These are phyloP conservation scores for Toxonevra muliebris DNA, from an alignment of 2,888 invertebrate genomes.

Conservation along the genomic window DNA sequence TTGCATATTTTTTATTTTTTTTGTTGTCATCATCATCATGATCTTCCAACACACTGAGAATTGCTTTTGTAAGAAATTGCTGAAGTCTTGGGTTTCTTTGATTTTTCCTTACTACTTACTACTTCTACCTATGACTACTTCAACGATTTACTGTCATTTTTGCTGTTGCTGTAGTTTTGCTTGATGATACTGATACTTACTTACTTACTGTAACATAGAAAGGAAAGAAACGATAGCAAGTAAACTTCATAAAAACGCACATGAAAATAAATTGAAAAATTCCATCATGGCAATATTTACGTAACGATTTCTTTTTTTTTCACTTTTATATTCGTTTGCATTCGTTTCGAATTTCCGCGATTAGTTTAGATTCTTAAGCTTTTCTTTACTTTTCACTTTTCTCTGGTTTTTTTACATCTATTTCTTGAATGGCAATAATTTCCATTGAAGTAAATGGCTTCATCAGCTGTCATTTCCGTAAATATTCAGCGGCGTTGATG, in stretches of 20 bases:
- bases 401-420: constrained; percentile 2
- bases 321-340: not conserved
- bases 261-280: constrained; percentile 56
- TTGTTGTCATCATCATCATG: not conserved
- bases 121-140: no score
- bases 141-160: no score
- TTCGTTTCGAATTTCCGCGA: not conserved
- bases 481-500: no score
- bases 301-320: constrained; percentile 15
- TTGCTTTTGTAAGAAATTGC: no score
- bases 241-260: constrained; percentile 46
- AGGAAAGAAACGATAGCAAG: no score
- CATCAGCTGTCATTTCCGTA: constrained; percentile 28
- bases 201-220: not conserved
- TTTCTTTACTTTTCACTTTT: not conserved
- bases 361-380: not conserved
- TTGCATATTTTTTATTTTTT: no score
- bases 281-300: constrained; percentile 37
- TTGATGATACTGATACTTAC: not conserved
- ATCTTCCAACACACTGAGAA: not conserved
- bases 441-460: constrained; percentile 32
- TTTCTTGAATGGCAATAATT: constrained; percentile 11
- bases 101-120: not conserved
- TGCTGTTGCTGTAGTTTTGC: not conserved
- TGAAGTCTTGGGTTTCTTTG: no score